A percentile compares a stretch with the other conserved stretches of the same genome.
Evolutionary conservation across 2,888 invertebrate genomes (phyloP).

Genomic region (Hoplodrina blanda): DNA sequence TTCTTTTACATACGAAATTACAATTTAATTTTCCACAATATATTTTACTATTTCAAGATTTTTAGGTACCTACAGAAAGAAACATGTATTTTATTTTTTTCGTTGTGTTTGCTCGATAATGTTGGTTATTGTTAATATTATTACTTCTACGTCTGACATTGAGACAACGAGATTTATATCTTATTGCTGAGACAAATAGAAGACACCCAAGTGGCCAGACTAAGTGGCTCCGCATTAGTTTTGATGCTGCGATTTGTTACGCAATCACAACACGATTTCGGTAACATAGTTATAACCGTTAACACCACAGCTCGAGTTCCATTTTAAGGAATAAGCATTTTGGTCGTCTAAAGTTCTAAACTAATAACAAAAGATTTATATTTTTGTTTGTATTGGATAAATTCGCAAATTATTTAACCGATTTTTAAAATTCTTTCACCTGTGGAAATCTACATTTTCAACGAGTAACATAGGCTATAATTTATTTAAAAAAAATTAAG

Average conservation of each 20-base stretch:
- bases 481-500: no score
- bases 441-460: no score
- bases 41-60: no score
- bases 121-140: slow-evolving; percentile 6
- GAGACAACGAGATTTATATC: slow-evolving; percentile 55
- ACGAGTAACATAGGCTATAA: no score
- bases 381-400: no score
- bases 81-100: not conserved
- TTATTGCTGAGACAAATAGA: slow-evolving; percentile 44
- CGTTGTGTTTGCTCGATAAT: not conserved
- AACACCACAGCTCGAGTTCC: not conserved
- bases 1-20: no score
- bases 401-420: no score
- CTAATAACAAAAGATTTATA: no score
- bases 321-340: not conserved
- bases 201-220: not conserved
- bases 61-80: no score
- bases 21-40: no score
- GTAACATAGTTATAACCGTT: not conserved
- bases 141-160: slow-evolving; percentile 41
- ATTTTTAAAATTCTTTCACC: no score
- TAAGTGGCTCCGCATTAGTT: slow-evolving; percentile 31
- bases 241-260: slow-evolving; percentile 1
- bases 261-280: not conserved
- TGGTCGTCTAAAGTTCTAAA: not conserved